Percentiles rank a stretch among this genome's conserved stretches.
These are phyloP conservation scores for Lumbricus terrestris DNA, from an alignment of 2,888 invertebrate genomes.

Conservation along the genomic window DNA sequence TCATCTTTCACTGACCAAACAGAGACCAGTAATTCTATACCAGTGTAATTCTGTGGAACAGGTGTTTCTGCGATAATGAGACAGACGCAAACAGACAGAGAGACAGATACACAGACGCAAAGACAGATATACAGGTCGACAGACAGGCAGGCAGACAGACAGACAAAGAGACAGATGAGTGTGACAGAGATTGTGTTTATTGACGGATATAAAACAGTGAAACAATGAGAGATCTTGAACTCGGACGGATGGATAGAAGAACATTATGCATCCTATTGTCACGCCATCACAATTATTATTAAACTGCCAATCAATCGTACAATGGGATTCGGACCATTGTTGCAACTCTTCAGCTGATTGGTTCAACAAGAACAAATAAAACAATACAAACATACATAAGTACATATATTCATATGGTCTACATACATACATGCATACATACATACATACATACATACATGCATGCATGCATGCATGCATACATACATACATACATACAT, in stretches of 20 bases:
- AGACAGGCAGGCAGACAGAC: not conserved
- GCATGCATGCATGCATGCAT: conserved; percentile 16
- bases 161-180: too few relatives aligned
- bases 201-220: too few relatives aligned
- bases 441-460: conserved; percentile 19
- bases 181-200: too few relatives aligned
- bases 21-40: not conserved
- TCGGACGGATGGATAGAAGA: too few relatives aligned
- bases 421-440: not conserved
- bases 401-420: too few relatives aligned
- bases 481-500: conserved; percentile 15
- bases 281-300: too few relatives aligned
- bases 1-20: not conserved
- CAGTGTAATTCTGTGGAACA: not conserved
- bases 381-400: too few relatives aligned
- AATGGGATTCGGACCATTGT: too few relatives aligned
- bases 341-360: too few relatives aligned
- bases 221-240: too few relatives aligned
- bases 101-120: not conserved
- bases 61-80: not conserved
- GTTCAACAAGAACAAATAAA: not conserved
- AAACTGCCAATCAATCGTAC: too few relatives aligned
- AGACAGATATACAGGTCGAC: not conserved
- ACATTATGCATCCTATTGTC: too few relatives aligned
- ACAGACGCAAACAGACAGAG: not conserved